Evolutionary conservation across 2,113 vertebrate genomes (phyloP).

Genomic region (Penelope pileata): DNA sequence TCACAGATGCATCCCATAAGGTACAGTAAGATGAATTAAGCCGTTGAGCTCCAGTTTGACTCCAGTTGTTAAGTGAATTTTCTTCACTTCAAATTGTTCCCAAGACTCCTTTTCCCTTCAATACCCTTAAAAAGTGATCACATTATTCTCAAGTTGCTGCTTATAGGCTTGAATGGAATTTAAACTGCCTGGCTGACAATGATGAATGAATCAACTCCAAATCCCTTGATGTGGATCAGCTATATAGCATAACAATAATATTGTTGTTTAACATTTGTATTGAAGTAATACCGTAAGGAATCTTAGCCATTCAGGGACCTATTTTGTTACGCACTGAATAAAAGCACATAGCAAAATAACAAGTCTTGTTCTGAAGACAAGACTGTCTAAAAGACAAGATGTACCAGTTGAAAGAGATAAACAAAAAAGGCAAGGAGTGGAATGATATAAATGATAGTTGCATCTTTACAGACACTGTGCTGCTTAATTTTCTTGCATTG

Average conservation of each 20-base stretch:
- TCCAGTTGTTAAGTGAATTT: slow-evolving; percentile 4
- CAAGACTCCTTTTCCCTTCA: slow-evolving; percentile 22
- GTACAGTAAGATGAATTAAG: not conserved
- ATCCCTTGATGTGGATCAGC: slow-evolving; percentile 62
- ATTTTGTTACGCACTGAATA: not conserved
- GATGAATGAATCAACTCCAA: slow-evolving; percentile 64
- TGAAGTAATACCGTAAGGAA: slow-evolving; percentile 33
- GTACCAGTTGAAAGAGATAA: not conserved
- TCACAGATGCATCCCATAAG: not conserved
- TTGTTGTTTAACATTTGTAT: slow-evolving; percentile 68
- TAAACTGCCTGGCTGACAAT: slow-evolving; percentile 60
- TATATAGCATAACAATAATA: slow-evolving; percentile 58
- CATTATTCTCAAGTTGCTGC: slow-evolving; percentile 39
- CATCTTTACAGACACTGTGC: not conserved
- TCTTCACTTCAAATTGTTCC: slow-evolving; percentile 2
- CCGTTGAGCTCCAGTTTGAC: not conserved
- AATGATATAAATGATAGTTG: not conserved
- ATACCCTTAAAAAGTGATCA: slow-evolving; percentile 34
- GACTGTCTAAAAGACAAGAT: not conserved
- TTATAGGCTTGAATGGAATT: not conserved
- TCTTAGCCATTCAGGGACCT: not conserved
- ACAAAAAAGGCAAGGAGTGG: not conserved
- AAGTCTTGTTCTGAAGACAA: not conserved
- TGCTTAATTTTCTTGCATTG: not conserved
- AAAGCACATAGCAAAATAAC: not conserved